Percentiles rank a stretch among this genome's conserved stretches.
phyloP scores from a whole-genome alignment of 2,888 invertebrate species.

The Chironomus tentans region DNA sequence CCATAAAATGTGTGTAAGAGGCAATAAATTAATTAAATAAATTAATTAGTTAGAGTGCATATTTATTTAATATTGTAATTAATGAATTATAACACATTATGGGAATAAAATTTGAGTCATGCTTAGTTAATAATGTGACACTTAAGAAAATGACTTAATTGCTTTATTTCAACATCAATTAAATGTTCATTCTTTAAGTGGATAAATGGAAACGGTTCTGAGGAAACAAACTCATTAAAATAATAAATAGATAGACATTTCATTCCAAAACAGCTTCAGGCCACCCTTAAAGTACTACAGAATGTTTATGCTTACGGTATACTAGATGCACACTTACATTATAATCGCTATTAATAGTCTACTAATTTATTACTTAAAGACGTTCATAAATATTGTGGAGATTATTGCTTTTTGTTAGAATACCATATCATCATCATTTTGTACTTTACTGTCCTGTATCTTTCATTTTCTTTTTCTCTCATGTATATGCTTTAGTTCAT shows the following conservation, averaged over 20 bases:
- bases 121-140: not conserved
- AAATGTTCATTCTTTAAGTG: not conserved
- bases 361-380: not conserved
- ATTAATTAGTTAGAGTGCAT: not conserved
- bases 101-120: not conserved
- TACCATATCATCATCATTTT: not conserved
- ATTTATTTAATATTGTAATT: not conserved
- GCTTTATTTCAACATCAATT: not conserved
- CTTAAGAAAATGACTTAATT: not conserved
- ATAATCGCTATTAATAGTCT: not conserved
- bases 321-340: no score
- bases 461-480: not conserved
- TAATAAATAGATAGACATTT: not conserved
- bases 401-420: not conserved
- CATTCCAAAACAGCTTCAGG: no score
- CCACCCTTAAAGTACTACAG: no score
- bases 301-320: no score
- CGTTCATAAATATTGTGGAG: not conserved
- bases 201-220: no score
- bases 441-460: no score
- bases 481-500: not conserved
- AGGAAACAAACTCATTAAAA: not conserved
- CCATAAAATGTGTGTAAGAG: not conserved
- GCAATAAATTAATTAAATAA: not conserved
- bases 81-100: not conserved